A percentile compares a stretch with the other conserved stretches of the same genome.
Evolutionary conservation across 1,140 invertebrate species (phyloP).

Genomic region (Coptotermes formosanus): DNA sequence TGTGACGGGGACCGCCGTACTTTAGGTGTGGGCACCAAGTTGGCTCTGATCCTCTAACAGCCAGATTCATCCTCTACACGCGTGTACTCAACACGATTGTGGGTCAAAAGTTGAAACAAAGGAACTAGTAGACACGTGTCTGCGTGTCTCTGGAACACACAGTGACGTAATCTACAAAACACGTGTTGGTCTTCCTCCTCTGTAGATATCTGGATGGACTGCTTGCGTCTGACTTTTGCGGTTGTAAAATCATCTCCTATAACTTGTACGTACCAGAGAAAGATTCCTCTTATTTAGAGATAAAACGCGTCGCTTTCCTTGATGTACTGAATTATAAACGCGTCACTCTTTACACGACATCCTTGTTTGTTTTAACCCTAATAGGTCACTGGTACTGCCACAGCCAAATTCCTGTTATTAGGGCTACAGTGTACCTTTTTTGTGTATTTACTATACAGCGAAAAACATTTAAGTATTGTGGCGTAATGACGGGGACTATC

Average conservation of each 20-base stretch:
- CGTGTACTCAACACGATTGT: neutral
- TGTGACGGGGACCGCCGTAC: neutral
- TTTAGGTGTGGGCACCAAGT: neutral
- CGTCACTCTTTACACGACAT: too few relatives aligned
- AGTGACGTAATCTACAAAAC: neutral
- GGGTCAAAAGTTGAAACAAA: conserved; percentile 15
- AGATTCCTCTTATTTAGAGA: neutral
- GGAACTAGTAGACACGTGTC: neutral
- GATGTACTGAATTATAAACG: too few relatives aligned
- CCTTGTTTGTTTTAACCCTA: too few relatives aligned
- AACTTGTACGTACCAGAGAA: neutral
- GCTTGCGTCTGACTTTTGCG: neutral
- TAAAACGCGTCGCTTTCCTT: too few relatives aligned
- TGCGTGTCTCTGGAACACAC: neutral
- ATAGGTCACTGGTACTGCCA: too few relatives aligned
- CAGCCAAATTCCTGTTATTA: too few relatives aligned
- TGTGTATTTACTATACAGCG: too few relatives aligned
- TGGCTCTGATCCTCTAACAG: neutral
- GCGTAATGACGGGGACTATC: too few relatives aligned
- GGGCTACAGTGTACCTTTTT: too few relatives aligned
- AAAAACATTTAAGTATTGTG: too few relatives aligned
- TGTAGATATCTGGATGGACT: neutral
- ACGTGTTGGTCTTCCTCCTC: neutral
- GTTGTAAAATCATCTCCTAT: neutral
- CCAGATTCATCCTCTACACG: neutral